Base-by-base conservation (phyloP, 2,113 vertebrate genomes). In the Gracilinanus agilis region DNA sequence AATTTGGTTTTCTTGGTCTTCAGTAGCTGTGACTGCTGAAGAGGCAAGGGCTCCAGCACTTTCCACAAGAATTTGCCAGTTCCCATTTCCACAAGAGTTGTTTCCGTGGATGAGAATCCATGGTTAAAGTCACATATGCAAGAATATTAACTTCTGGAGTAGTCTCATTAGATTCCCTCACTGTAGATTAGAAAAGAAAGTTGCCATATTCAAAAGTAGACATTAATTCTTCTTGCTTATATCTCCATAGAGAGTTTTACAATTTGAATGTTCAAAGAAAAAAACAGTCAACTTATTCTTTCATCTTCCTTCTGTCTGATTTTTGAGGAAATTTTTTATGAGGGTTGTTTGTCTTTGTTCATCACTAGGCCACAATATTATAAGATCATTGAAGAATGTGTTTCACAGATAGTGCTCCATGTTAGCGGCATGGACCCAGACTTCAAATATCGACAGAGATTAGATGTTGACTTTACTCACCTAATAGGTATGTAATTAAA, bases 301-400 rank as follows among this genome's bases (percentile, higher is more conserved):
- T 89, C 7, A 53, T 34, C 88, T n/a, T 44, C 12, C 0, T 3
- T 8, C 2, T 96, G 24, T 34, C 2, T 92, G 53, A 56, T 3
- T 88, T 88, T 93, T 94, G 9, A 55, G 90, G 24, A 4, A 54
- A 90, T 25, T 89, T 24, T 96, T 95, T 95, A 12, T 55, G 0
- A 93, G 25, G 13, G 9, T 90, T 96, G 24, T 92, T 93, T 91
- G 2, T 97, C 29, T 93, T 94, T 94, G 93, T 97, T 75, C 97
- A 23, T 83, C 67, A 93, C 27, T 93, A 99, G 99, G 98, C 99
- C 99, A 67, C 99, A 99, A 94, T 99, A 99, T 98, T 99, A 99
- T 98, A 99, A 99, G 99, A 99, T 99, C 97, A 99, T 99, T 92
- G 99, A 99, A 90, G 99, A 99, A 93, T 99, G 99, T 13, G 98